Percentiles rank a stretch among this genome's conserved stretches.
phyloP scores from a whole-genome alignment of 92 coral and sea anemone species.

The Nematostella vectensis region DNA sequence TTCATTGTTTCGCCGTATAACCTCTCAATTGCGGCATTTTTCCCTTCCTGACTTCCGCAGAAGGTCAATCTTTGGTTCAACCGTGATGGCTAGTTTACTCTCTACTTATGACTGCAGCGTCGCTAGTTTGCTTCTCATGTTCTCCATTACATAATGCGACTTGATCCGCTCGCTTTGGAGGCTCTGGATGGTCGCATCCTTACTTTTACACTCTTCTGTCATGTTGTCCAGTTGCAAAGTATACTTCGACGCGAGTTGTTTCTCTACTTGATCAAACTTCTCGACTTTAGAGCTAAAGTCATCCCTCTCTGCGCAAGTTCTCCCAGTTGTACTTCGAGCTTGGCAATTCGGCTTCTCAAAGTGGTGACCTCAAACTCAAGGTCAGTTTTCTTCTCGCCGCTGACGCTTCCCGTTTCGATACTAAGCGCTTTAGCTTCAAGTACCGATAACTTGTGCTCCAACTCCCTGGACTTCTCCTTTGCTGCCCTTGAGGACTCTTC shows the following conservation, averaged over 20 bases:
- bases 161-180: not conserved
- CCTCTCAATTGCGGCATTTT: not conserved
- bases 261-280: not conserved
- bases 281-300: not conserved
- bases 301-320: slow-evolving; percentile 23
- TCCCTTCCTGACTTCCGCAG: not conserved
- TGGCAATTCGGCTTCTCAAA: slow-evolving; percentile 29
- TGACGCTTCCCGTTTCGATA: slow-evolving; percentile 13
- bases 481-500: slow-evolving; percentile 17
- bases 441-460: slow-evolving; percentile 22
- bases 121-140: not conserved
- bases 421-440: slow-evolving; percentile 11
- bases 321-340: slow-evolving; percentile 26
- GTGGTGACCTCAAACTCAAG: slow-evolving; percentile 27
- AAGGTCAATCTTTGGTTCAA: not conserved
- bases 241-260: not conserved
- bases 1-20: not conserved
- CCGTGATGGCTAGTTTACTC: not conserved
- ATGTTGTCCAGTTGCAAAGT: not conserved
- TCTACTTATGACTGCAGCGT: not conserved
- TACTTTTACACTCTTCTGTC: not conserved
- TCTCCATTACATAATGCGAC: not conserved
- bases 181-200: not conserved
- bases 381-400: slow-evolving; percentile 13
- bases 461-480: slow-evolving; percentile 12